These are phyloP conservation scores for Xyrauchen texanus DNA, from an alignment of 2,113 vertebrate species.

Conservation along the genomic window DNA sequence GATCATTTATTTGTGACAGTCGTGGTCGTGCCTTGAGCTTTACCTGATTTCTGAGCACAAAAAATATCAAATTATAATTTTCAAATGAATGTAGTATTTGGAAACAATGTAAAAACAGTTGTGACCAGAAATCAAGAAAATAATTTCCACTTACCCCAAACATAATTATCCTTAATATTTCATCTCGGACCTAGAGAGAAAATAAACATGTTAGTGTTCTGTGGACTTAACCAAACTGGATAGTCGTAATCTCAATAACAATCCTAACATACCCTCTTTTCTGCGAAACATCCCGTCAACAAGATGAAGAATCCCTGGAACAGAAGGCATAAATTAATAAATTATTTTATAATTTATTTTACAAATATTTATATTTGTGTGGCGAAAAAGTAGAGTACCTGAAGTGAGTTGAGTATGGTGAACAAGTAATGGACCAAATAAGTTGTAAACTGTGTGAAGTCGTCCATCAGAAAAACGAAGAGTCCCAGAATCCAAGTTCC, in stretches of 20 bases:
- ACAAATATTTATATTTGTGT: background rate
- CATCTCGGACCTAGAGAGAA: conserved; percentile 16
- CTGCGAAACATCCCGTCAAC: conserved; percentile 71
- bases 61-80: background rate
- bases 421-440: conserved; percentile 65
- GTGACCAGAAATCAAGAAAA: too few species aligned
- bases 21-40: background rate
- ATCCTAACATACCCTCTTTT: conserved; percentile 69
- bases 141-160: conserved; percentile 4
- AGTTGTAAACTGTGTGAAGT: accelerated
- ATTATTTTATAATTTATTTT: too few species aligned
- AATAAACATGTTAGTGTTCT: background rate
- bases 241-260: background rate
- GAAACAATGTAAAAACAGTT: background rate
- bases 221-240: background rate
- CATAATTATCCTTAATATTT: conserved; percentile 25
- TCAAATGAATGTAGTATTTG: background rate
- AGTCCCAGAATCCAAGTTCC: conserved; percentile 76
- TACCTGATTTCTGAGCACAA: conserved; percentile 6
- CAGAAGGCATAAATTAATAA: background rate
- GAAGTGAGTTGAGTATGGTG: conserved; percentile 76
- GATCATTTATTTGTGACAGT: background rate
- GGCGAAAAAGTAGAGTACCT: conserved; percentile 64
- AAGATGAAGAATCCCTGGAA: conserved; percentile 76
- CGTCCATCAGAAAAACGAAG: conserved; percentile 32